Evolutionary conservation across 2,113 vertebrate species (phyloP), one percentile per base, ranked within the genome.

Genomic region (Platysternon megacephalum): DNA sequence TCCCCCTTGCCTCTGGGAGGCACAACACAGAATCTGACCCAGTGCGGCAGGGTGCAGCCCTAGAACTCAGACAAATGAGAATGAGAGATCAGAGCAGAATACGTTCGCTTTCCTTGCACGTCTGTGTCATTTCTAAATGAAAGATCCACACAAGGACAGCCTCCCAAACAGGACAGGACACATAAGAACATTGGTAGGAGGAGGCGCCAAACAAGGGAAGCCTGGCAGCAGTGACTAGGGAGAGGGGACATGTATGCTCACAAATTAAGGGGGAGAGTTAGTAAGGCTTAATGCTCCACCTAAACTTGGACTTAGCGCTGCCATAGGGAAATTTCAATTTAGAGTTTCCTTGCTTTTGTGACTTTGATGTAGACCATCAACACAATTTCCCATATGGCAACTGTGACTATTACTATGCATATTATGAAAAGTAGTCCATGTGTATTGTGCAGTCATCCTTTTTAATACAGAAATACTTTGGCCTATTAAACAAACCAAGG

Each of bases 91-190:
- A 35, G 32, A 65, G 14, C 32, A 65, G 29, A 61, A 61, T 32
- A 65, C 17, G 11, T 83, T 52, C 39, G 29, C 6, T 76, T 87
- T 83, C 68, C 52, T 79, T 80, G 78, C 52, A 68, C 58, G 32
- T 1, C 8, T 26, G 14, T 2, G 0, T 14, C 51, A 84, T n/a
- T 74, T 42, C 86, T 29, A 93, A 84, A 65, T 80, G 88, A 91
- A 35, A 39, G 52, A 28, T 11, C 42, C 42, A 87, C 21, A 35
- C 32, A 35, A 32, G 32, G 7, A 65, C 21, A 51, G 32, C 46
- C 76, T 55, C 44, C 13, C 0, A 0, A 12, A 65, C 42, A 55
- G 32, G 78, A n/a, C 5, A 65, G 61, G 61, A 35, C n/a, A 83
- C 1, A 0, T 44, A 7, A 53, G 46, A 89, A 48, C 82, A 35